Evolutionary conservation across 2,888 invertebrate species (phyloP).

Genomic region (Sarcophaga variegata): DNA sequence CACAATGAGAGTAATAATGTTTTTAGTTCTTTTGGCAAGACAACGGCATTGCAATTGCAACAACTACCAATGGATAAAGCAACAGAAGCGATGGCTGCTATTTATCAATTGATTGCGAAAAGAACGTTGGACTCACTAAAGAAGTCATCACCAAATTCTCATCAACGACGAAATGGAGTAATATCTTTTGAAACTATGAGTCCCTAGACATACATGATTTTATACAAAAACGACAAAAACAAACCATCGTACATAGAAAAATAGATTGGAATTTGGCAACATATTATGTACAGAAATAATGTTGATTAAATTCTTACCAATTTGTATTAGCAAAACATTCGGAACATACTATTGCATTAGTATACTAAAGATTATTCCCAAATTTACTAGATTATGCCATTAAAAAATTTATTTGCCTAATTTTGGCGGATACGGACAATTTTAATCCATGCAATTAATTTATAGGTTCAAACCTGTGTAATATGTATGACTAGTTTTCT

Average conservation of each 20-base stretch:
- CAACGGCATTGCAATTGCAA: conserved; percentile 64
- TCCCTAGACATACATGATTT: background rate
- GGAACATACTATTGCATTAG: too few species aligned
- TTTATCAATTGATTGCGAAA: conserved; percentile 54
- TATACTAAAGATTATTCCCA: too few species aligned
- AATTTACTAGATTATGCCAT: too few species aligned
- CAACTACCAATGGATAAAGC: conserved; percentile 64
- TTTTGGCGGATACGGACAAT: too few species aligned
- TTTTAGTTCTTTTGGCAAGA: conserved; percentile 65
- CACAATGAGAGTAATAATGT: conserved; percentile 44
- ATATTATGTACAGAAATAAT: too few species aligned
- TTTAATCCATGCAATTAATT: too few species aligned
- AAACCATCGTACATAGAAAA: background rate
- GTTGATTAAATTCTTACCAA: too few species aligned
- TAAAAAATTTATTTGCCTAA: too few species aligned
- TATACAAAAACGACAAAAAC: background rate
- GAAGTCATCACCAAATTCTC: conserved; percentile 9
- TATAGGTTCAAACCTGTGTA: too few species aligned
- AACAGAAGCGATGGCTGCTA: conserved; percentile 64
- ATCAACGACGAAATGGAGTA: conserved; percentile 25
- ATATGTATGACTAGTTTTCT: too few species aligned
- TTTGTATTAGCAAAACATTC: too few species aligned
- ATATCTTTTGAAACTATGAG: conserved; percentile 50
- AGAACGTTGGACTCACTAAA: conserved; percentile 51
- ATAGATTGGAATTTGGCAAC: too few species aligned